These are phyloP conservation scores for Ostrea denselamellosa DNA, from an alignment of 1,140 invertebrate genomes.

Conservation along the genomic window DNA sequence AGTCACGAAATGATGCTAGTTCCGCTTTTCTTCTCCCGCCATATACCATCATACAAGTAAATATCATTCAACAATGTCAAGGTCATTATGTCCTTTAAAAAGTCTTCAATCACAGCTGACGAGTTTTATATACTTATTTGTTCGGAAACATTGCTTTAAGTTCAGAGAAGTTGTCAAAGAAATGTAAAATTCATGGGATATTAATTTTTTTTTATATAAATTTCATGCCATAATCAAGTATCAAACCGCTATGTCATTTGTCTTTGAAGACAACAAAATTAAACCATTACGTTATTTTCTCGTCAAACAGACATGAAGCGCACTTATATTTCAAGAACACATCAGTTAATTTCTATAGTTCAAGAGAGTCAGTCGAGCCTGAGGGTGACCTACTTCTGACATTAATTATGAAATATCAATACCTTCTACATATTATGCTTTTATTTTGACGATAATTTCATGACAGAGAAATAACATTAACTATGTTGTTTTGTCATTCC, in stretches of 20 bases:
- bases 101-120: not conserved
- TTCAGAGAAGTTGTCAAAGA: not conserved
- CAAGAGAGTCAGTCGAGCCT: not conserved
- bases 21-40: no score
- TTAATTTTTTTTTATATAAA: not conserved
- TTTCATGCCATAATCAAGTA: not conserved
- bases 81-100: not conserved
- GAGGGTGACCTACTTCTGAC: constrained; percentile 3
- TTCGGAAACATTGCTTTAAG: not conserved
- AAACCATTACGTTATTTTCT: not conserved
- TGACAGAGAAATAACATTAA: not conserved
- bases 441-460: not conserved
- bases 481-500: not conserved
- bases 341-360: not conserved
- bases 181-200: not conserved
- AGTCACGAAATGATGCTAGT: no score
- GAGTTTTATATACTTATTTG: not conserved
- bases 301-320: not conserved
- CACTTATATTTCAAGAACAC: not conserved
- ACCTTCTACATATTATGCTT: not conserved
- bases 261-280: constrained; percentile 2
- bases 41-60: no score
- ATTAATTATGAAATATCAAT: not conserved
- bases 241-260: not conserved
- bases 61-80: no score